Evolutionary conservation across 2,888 invertebrate genomes (phyloP).

Genomic region (Eledona agricola): DNA sequence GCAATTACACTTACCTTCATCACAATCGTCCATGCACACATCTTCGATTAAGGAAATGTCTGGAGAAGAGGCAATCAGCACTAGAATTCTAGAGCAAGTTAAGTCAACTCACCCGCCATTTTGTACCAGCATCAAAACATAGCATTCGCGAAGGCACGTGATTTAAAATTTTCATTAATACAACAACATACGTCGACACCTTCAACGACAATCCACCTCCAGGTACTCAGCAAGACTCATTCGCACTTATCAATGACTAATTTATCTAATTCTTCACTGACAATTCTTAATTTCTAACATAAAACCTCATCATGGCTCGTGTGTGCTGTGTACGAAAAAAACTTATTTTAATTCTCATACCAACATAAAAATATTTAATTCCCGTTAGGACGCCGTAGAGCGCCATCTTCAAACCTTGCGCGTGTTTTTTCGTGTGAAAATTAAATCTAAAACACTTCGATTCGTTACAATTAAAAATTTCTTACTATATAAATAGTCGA

Average conservation of each 20-base stretch:
- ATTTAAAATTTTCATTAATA: conserved; percentile 45
- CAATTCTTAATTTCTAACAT: conserved; percentile 37
- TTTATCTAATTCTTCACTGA: conserved; percentile 38
- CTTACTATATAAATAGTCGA: no score
- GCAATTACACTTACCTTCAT: conserved; percentile 59
- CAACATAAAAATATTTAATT: conserved; percentile 37
- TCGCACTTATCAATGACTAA: conserved; percentile 26
- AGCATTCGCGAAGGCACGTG: conserved; percentile 60
- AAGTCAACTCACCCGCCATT: conserved; percentile 62
- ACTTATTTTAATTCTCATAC: conserved; percentile 42
- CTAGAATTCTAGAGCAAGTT: conserved; percentile 34
- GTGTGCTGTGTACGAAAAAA: conserved; percentile 36
- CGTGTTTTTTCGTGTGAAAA: no score
- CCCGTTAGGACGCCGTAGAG: no score
- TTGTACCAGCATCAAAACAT: conserved; percentile 61
- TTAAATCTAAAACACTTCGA: no score
- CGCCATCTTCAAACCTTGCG: no score
- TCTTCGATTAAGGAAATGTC: conserved; percentile 58
- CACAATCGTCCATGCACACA: conserved; percentile 57
- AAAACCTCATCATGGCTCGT: conserved; percentile 37
- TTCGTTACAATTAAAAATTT: no score
- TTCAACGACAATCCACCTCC: conserved; percentile 33
- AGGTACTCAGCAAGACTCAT: conserved; percentile 30
- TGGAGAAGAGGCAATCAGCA: conserved; percentile 51
- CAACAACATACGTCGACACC: conserved; percentile 37